Evolutionary conservation across 2,888 invertebrate species (phyloP).

Genomic region (Hirtodrosophila trivittata): DNA sequence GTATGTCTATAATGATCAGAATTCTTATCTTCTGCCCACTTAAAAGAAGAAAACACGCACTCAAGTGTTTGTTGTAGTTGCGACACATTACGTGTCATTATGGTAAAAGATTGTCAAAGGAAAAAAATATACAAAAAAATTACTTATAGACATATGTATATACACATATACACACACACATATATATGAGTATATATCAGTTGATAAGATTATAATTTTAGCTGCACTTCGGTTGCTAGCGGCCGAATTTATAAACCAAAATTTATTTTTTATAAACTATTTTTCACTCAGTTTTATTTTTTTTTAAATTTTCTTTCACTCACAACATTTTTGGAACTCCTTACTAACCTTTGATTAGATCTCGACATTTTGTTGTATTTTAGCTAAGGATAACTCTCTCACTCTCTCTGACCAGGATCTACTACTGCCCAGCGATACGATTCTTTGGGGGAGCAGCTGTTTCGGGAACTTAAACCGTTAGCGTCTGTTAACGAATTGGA

Average conservation of each 20-base stretch:
- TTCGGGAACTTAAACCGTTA: constrained; percentile 67
- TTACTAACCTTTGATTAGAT: constrained; percentile 39
- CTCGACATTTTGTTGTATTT: no score
- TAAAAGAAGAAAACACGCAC: no score
- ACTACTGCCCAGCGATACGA: constrained; percentile 1
- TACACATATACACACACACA: no score
- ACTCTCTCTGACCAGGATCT: constrained; percentile 5
- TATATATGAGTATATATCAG: constrained; percentile 2
- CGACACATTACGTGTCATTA: constrained; percentile 28
- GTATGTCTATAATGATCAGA: no score
- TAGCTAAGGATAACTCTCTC: no score
- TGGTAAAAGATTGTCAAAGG: not conserved
- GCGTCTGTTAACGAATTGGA: constrained; percentile 73
- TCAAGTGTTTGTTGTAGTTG: constrained; percentile 6
- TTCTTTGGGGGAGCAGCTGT: constrained; percentile 1
- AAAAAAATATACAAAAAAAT: constrained; percentile 11
- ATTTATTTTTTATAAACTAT: no score
- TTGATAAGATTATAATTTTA: constrained; percentile 41
- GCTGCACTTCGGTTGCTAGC: constrained; percentile 40
- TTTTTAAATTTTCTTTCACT: not conserved
- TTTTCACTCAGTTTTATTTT: not conserved
- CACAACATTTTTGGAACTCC: not conserved
- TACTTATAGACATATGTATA: not conserved
- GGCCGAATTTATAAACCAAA: not conserved
- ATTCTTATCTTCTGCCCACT: not conserved